phyloP scores from a whole-genome alignment of 1,140 invertebrate genomes.

The Cecropterus lyciades region DNA sequence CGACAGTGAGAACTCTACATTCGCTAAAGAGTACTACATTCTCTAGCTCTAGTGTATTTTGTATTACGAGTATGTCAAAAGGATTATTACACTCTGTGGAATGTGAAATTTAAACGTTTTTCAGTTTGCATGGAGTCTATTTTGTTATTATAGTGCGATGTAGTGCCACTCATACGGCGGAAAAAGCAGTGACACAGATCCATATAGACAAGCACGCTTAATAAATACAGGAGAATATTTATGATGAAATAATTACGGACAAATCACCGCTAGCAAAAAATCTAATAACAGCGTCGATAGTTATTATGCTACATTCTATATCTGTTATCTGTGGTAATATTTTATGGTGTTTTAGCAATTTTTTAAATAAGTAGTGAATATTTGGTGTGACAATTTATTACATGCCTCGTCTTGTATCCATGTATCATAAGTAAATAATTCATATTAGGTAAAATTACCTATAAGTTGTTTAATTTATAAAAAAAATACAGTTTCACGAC shows the following conservation, averaged over 20 bases:
- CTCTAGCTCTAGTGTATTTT: background rate
- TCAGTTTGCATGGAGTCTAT: conserved; percentile 12
- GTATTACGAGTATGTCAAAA: conserved; percentile 1
- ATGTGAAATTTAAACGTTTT: conserved; percentile 29
- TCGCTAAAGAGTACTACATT: too few relatives aligned
- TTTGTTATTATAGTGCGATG: conserved; percentile 15
- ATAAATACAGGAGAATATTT: conserved; percentile 26
- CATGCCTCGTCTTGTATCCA: too few relatives aligned
- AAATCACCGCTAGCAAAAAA: conserved; percentile 17
- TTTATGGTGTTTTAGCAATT: too few relatives aligned
- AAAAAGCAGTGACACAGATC: conserved; percentile 32
- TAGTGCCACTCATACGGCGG: conserved; percentile 12
- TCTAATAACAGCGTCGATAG: background rate
- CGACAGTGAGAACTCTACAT: too few relatives aligned
- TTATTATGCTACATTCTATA: conserved; percentile 1
- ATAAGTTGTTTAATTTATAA: too few relatives aligned
- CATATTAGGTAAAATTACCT: too few relatives aligned
- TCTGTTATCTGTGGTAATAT: too few relatives aligned
- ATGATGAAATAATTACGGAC: conserved; percentile 27
- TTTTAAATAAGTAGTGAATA: too few relatives aligned
- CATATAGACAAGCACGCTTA: conserved; percentile 23
- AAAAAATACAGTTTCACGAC: too few relatives aligned
- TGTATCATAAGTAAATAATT: too few relatives aligned
- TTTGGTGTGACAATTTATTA: too few relatives aligned
- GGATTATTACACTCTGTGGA: conserved; percentile 20